A percentile compares a stretch with the other conserved stretches of the same genome.
Conservation (phyloP, 2,888 invertebrate species). For the Agrotis exclamationis region DNA sequence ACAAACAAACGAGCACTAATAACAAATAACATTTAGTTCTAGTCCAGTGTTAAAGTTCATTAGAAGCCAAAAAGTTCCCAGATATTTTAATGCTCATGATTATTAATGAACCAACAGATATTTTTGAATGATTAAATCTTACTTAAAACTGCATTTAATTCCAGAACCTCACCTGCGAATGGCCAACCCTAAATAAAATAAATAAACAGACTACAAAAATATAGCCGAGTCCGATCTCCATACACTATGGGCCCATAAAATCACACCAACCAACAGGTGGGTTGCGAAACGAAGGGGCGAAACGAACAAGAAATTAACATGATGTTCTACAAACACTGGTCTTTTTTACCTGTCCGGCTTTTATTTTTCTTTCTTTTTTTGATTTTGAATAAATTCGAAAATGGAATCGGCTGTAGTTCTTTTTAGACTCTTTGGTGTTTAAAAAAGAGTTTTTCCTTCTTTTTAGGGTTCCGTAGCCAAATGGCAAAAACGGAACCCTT, state of each 20-base stretch:
- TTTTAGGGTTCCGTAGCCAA: no score
- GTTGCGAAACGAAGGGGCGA: conserved; percentile 56
- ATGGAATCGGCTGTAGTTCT: conserved; percentile 35
- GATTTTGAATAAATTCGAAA: conserved; percentile 35
- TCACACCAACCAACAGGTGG: conserved; percentile 70
- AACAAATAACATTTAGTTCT: no score
- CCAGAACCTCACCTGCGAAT: conserved; percentile 13
- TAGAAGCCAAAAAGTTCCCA: no score
- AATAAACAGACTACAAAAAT: conserved; percentile 23
- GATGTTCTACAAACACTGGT: conserved; percentile 36
- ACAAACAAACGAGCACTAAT: neutral
- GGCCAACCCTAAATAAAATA: conserved; percentile 18
- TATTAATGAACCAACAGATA: no score
- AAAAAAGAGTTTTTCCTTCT: neutral
- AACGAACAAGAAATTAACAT: conserved; percentile 62
- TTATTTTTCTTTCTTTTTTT: conserved; percentile 32
- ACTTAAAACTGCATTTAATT: neutral
- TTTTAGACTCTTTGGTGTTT: neutral
- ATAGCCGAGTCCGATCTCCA: conserved; percentile 16
- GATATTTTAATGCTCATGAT: no score
- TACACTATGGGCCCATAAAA: conserved; percentile 57
- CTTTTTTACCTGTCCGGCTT: conserved; percentile 32
- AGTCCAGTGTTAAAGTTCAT: no score
- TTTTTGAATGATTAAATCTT: neutral
- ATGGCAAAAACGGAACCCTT: no score